These are phyloP conservation scores for Rhombomys opimus DNA, from an alignment of 2,113 vertebrate species.

Conservation along the genomic window DNA sequence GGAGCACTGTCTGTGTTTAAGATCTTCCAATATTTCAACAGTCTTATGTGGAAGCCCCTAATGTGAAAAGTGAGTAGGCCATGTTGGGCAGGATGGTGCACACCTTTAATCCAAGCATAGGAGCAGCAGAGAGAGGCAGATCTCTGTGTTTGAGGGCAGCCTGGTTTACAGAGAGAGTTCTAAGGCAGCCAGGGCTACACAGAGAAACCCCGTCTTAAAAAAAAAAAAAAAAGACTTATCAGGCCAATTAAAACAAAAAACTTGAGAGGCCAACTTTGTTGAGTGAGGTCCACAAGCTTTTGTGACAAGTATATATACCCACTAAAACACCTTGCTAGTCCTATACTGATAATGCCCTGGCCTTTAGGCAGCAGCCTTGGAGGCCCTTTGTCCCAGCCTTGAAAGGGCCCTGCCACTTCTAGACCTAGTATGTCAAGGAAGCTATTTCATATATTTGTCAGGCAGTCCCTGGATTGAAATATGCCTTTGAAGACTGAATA, in stretches of 20 bases:
- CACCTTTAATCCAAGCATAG: not conserved
- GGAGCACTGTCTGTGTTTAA: not conserved
- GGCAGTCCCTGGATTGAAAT: constrained; percentile 51
- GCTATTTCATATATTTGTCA: constrained; percentile 37
- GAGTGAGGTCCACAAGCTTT: not conserved
- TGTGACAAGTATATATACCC: not conserved
- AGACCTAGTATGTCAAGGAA: not conserved
- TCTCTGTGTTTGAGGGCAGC: not conserved
- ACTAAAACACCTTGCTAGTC: not conserved
- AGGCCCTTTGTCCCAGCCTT: not conserved
- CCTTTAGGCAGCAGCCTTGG: not conserved
- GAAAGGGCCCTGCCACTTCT: constrained; percentile 3
- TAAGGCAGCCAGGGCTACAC: not conserved
- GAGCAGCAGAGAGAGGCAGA: not conserved
- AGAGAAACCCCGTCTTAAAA: not conserved
- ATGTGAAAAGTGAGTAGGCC: not conserved
- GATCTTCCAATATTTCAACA: constrained; percentile 51
- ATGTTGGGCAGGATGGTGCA: not conserved
- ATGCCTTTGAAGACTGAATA: constrained; percentile 39
- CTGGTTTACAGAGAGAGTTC: not conserved
- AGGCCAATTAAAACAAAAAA: not conserved
- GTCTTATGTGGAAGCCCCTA: constrained; percentile 24
- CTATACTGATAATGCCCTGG: constrained; percentile 24
- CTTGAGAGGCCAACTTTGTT: not conserved
- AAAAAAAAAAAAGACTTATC: too few species aligned